A percentile compares a stretch with the other conserved stretches of the same genome.
These are phyloP conservation scores for Papilio machaon DNA, from an alignment of 1,140 invertebrate genomes.

Conservation along the genomic window DNA sequence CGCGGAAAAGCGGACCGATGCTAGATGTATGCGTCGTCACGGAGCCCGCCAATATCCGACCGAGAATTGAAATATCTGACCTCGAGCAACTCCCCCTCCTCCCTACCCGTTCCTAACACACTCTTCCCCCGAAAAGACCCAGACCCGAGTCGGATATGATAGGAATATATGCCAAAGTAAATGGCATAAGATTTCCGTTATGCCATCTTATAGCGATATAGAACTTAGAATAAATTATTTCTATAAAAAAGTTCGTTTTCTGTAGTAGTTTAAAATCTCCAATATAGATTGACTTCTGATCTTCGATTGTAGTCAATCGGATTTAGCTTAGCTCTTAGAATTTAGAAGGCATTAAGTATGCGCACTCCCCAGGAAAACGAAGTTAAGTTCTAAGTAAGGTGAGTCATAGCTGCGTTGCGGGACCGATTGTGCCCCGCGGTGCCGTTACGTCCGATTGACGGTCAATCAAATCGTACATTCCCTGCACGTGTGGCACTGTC, in stretches of 20 bases:
- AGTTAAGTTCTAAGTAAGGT: constrained; percentile 23
- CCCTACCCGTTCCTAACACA: neutral
- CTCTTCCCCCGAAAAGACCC: neutral
- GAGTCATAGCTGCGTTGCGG: neutral
- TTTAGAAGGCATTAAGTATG: constrained; percentile 19
- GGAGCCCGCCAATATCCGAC: constrained; percentile 68
- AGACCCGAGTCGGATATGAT: constrained; percentile 36
- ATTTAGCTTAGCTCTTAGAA: constrained; percentile 13
- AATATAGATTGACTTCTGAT: neutral
- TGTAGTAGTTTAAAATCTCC: neutral
- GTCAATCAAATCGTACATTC: constrained; percentile 24
- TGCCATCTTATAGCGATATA: constrained; percentile 38
- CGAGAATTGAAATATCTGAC: constrained; percentile 75
- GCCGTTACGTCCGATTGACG: constrained; percentile 29
- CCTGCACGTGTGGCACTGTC: constrained; percentile 23
- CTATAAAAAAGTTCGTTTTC: neutral
- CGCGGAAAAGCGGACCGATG: constrained; percentile 56
- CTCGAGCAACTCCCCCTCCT: constrained; percentile 42
- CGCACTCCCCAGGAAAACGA: neutral
- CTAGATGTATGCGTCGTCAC: constrained; percentile 72
- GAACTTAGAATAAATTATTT: constrained; percentile 36
- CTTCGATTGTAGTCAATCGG: neutral
- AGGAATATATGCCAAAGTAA: constrained; percentile 35
- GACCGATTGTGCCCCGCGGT: neutral
- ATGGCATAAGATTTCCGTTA: constrained; percentile 44